Base-by-base conservation (phyloP, 1,140 invertebrate species). In the Drosophila varians region DNA sequence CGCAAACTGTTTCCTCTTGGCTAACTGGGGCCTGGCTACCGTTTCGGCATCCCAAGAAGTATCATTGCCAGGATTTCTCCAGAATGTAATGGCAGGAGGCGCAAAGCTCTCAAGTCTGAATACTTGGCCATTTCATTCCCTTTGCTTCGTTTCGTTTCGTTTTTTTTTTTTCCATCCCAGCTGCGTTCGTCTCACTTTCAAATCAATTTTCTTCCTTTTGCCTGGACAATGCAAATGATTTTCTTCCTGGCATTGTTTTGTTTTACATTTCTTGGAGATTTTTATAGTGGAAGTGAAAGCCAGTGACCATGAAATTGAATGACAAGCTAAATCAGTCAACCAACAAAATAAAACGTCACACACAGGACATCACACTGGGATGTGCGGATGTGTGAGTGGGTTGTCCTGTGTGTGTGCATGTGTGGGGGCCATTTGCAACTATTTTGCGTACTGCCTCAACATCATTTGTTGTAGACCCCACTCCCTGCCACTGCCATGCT, bases 231-330 rank as follows among this genome's bases (percentile, higher is more conserved):
- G 74, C 64, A 77, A 80, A 60, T 66, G 66, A 53, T 46, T 53
- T 28, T 62, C 43, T 19, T 34, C 9, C 64, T 54, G 56, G 48
- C 36, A 48, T 53, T 42, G 9, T 31, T 28, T 52, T 36, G 16
- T 61, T 26, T 47, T 36, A 45, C 73, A 58, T 49, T 65, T 64
- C 56, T 65, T 60, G 40, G 16, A 71, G 18, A 31, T 38, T 66
- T 61, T 62, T 62, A 36, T 55, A 11, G 34, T 64, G 58, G 62
- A 83, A 74, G 42, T 48, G 57, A 77, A 82, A 65, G 42, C 60
- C 74, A 86, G 60, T 87, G 82, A 82, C 82, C 82, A 80, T 86
- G 82, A 86, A 86, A 86, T 86, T 82, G 82, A 86, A 86, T 82
- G 82, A 86, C 77, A 86, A 82, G 82, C 74, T 60, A 74, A 82